Conservation (phyloP, 1,140 invertebrate species). For the Aphelenchoides besseyi region DNA sequence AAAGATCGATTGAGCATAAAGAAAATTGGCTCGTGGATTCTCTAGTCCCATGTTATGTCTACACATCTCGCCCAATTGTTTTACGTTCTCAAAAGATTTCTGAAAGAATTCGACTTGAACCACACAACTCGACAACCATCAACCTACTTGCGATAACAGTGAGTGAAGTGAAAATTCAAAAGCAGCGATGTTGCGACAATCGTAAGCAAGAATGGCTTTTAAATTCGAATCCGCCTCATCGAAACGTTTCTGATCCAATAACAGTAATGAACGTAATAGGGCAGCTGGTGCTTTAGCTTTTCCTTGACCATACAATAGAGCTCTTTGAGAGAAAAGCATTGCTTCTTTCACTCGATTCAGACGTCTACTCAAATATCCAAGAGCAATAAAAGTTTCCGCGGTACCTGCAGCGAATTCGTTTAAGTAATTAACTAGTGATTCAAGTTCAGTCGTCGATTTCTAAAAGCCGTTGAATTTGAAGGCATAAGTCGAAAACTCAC, state of each 20-base stretch:
- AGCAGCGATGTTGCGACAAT: not conserved
- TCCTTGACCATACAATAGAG: not conserved
- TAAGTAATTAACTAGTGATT: not conserved
- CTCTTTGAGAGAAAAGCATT: not conserved
- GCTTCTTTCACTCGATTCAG: not conserved
- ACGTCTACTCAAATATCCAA: not conserved
- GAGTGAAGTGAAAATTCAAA: not conserved
- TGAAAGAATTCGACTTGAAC: not conserved
- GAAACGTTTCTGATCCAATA: not conserved
- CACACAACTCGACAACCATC: too few species aligned
- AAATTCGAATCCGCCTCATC: not conserved
- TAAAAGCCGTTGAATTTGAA: not conserved
- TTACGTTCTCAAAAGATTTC: not conserved
- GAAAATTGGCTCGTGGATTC: constrained; percentile 1
- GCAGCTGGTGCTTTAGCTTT: not conserved
- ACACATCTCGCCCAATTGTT: not conserved
- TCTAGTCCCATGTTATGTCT: not conserved
- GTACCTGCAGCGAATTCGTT: not conserved
- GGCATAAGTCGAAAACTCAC: not conserved
- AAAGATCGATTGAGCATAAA: not conserved
- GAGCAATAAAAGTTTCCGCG: not conserved
- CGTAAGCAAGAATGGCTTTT: not conserved
- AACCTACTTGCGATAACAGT: not conserved
- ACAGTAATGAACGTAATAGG: not conserved
- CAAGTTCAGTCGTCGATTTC: not conserved